Evolutionary conservation across 1,140 invertebrate genomes (phyloP), one percentile per base, ranked within the genome.

Genomic region (Rhysida immarginata): DNA sequence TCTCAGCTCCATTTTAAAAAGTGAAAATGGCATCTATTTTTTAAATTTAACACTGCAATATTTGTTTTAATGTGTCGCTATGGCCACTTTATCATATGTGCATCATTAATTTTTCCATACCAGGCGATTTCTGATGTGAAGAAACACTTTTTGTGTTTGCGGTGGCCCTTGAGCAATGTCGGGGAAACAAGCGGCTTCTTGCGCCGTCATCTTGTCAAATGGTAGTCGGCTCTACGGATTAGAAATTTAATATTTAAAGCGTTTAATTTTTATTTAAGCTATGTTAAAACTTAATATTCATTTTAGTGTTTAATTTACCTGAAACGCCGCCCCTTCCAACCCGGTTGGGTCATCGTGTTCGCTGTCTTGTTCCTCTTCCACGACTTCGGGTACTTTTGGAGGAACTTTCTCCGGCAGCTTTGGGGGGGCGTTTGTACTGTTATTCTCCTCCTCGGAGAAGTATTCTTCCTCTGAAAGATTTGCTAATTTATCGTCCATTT

Each of bases 181-280:
- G 21, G 87, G 83, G 70, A 98, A 97, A 67, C 87, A 89, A 35
- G 85, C 83, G 2, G 90, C 87, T 76, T 99, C 95, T 35, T 85
- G 81, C 2, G 89, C 86, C 26, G 90, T 94, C 78, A 97, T 81
- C 68, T 95, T 95, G 68, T 95, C 93, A 72, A 87, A 90, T 2
- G 92, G 92, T 64, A 98, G 75, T 55, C 94, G 79, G 60, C 87
- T 91, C 69, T 93, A 88, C 71, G 91, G 21, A 24, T 51, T 43
- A 3, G 21, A 45, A 43, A 13, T 11, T 11, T 52, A 11, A 5
- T 54, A 41, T 41, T 41, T n/a, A 41, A 41, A 41, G 35, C n/a
- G 11, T 11, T n/a, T n/a, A 41, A 41, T 41, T 41, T 41, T 41
- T 41, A 13, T n/a, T n/a, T n/a, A n/a, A n/a, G n/a, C n/a, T n/a